Conservation (phyloP, 1,140 invertebrate species). For the Propsilocerus akamusi region DNA sequence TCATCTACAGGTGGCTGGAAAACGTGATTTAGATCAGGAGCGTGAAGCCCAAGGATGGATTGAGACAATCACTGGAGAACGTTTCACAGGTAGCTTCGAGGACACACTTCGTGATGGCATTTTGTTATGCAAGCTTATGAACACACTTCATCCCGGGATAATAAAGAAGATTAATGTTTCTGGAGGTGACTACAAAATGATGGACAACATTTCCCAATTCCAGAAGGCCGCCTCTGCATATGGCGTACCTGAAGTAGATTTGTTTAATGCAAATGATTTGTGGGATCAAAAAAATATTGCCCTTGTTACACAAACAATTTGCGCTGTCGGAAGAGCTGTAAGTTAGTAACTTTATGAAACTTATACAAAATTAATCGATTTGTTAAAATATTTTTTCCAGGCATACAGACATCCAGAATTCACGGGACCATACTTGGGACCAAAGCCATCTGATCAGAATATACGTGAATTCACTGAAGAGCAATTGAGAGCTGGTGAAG, state of each 20-base stretch:
- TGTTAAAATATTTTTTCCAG: conserved; percentile 25
- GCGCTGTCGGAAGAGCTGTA: conserved; percentile 74
- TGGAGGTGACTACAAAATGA: conserved; percentile 82
- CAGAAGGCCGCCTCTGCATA: conserved; percentile 71
- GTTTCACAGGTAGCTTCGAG: conserved; percentile 57
- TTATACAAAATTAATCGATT: not conserved
- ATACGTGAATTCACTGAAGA: conserved; percentile 79
- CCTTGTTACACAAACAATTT: conserved; percentile 70
- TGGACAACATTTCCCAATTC: conserved; percentile 89
- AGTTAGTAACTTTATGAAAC: conserved; percentile 15
- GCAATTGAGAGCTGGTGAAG: conserved; percentile 63
- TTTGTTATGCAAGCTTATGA: conserved; percentile 68
- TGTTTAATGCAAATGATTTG: conserved; percentile 88
- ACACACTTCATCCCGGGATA: conserved; percentile 62
- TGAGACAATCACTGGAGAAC: conserved; percentile 60
- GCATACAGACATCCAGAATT: conserved; percentile 76
- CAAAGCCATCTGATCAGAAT: conserved; percentile 69
- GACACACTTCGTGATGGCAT: conserved; percentile 67
- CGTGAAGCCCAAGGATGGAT: conserved; percentile 76
- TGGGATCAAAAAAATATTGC: conserved; percentile 87
- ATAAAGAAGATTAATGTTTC: conserved; percentile 72
- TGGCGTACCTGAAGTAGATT: conserved; percentile 72
- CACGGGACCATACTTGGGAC: conserved; percentile 67
- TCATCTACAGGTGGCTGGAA: conserved; percentile 50
- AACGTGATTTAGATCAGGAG: conserved; percentile 70